Conservation (phyloP, 2,888 invertebrate species). For the Argyra leucocephala region DNA sequence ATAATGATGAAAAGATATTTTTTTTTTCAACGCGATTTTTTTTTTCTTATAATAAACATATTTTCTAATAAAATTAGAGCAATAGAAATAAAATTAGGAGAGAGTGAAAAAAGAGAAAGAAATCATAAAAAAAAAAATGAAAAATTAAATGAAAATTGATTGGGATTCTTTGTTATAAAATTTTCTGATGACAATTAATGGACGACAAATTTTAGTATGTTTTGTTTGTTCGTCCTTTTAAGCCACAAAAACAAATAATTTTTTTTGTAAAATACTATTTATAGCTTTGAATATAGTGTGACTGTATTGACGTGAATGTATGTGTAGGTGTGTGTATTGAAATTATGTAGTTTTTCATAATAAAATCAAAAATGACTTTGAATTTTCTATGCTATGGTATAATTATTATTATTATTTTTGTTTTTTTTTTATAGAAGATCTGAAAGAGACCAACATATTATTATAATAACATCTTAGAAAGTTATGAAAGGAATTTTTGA, state of each 20-base stretch:
- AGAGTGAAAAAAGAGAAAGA: background rate
- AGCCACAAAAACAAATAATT: too few relatives aligned
- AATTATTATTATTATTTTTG: too few relatives aligned
- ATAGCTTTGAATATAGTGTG: too few relatives aligned
- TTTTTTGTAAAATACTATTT: too few relatives aligned
- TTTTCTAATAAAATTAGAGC: background rate
- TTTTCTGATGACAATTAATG: background rate
- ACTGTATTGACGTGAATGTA: too few relatives aligned
- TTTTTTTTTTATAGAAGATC: too few relatives aligned
- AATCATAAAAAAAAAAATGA: background rate
- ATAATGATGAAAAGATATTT: constrained; percentile 1
- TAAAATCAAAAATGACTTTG: constrained; percentile 6
- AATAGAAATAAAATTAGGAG: too few relatives aligned
- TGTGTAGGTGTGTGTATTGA: too few relatives aligned
- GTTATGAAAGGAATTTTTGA: too few relatives aligned
- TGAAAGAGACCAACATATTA: too few relatives aligned
- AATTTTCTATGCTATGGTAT: too few relatives aligned
- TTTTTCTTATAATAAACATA: background rate
- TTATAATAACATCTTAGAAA: too few relatives aligned
- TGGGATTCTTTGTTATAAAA: background rate
- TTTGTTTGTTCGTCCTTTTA: background rate
- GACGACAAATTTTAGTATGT: background rate
- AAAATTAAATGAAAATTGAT: background rate
- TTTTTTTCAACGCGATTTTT: background rate
- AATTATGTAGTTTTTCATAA: background rate